These are phyloP conservation scores for Ptychadena robeensis DNA, from an alignment of 2,797 vertebrate species.

Conservation along the genomic window DNA sequence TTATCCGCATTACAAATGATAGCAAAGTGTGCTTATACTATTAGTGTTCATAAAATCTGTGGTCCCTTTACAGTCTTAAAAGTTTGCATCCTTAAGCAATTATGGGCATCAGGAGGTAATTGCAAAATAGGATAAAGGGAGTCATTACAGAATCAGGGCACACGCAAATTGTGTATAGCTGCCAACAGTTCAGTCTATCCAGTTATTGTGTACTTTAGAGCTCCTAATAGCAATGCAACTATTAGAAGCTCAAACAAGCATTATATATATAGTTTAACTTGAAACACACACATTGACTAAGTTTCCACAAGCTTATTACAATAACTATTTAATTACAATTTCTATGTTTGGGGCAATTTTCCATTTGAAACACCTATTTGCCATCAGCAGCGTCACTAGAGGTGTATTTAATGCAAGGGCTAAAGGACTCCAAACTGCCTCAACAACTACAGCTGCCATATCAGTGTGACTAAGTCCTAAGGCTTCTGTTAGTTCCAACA, in stretches of 20 bases:
- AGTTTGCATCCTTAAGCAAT: conserved; percentile 47
- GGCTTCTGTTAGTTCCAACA: too few species aligned
- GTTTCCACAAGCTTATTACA: too few species aligned
- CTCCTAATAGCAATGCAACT: not conserved
- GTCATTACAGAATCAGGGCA: conserved; percentile 36
- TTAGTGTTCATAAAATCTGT: conserved; percentile 34
- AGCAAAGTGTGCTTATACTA: conserved; percentile 46
- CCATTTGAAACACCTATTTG: too few species aligned
- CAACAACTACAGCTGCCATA: too few species aligned
- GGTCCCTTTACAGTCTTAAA: conserved; percentile 39
- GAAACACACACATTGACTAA: too few species aligned
- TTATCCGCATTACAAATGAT: conserved; percentile 26
- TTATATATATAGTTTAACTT: not conserved
- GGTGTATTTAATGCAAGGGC: too few species aligned
- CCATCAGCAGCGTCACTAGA: too few species aligned
- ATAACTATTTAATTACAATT: too few species aligned
- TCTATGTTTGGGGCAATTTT: too few species aligned
- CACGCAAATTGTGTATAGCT: conserved; percentile 12
- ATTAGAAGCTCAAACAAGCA: not conserved
- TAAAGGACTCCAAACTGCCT: too few species aligned
- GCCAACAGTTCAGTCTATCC: not conserved
- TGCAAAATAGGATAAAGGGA: conserved; percentile 39
- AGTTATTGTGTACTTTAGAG: conserved; percentile 1
- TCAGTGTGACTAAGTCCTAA: too few species aligned
- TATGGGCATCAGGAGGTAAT: conserved; percentile 46